These are phyloP conservation scores for Pholis gunnellus DNA, from an alignment of 2,113 vertebrate species.

Conservation along the genomic window DNA sequence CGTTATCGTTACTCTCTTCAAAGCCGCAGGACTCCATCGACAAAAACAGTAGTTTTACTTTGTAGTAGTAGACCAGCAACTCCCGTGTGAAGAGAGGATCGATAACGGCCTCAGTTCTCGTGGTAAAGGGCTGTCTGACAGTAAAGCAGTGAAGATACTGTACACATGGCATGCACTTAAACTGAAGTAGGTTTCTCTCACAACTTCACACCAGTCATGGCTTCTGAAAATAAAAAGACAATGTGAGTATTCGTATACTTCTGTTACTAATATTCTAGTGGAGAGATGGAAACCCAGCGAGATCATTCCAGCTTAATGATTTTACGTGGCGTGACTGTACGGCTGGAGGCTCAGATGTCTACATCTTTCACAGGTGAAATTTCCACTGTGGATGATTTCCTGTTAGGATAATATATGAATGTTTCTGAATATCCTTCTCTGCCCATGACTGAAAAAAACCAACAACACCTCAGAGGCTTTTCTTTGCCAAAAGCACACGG, in stretches of 20 bases:
- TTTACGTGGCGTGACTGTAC: neutral
- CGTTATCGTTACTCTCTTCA: too few relatives aligned
- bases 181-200: neutral
- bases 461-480: neutral
- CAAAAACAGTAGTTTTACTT: too few relatives aligned
- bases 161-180: too few relatives aligned
- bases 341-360: neutral
- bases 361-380: neutral
- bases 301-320: neutral
- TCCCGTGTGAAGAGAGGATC: neutral
- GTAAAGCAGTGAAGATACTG: too few relatives aligned
- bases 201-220: neutral
- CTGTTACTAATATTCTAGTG: too few relatives aligned
- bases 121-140: too few relatives aligned
- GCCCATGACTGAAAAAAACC: slow-evolving; percentile 2
- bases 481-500: slow-evolving; percentile 12
- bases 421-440: slow-evolving; percentile 5
- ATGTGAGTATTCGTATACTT: too few relatives aligned
- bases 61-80: too few relatives aligned
- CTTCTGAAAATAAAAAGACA: too few relatives aligned
- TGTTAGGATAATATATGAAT: neutral
- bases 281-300: neutral
- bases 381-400: neutral
- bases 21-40: too few relatives aligned
- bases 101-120: neutral